These are phyloP conservation scores for Cuculus canorus DNA, from an alignment of 2,797 vertebrate genomes.

Conservation along the genomic window DNA sequence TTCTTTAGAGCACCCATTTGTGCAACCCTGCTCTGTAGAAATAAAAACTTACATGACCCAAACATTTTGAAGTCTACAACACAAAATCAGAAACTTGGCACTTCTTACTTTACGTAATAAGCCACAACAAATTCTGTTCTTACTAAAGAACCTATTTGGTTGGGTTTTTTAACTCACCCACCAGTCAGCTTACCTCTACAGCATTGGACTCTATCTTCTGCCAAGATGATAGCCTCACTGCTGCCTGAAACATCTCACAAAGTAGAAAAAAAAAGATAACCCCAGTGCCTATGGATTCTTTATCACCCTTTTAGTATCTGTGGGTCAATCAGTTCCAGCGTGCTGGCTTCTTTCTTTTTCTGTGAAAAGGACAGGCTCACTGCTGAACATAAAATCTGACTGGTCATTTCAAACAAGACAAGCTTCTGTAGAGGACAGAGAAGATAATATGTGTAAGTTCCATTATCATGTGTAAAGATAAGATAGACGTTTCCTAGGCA, in stretches of 20 bases:
- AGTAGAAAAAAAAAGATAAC: not conserved
- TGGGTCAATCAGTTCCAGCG: not conserved
- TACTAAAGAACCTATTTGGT: not conserved
- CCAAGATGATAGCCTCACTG: not conserved
- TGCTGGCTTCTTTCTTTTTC: not conserved
- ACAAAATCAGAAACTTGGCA: not conserved
- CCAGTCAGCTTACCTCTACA: not conserved
- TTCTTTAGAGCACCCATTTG: not conserved
- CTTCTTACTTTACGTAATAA: slow-evolving; percentile 1
- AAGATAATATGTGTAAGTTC: not conserved
- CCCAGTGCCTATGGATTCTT: not conserved
- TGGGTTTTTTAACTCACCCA: not conserved
- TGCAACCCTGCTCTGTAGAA: not conserved
- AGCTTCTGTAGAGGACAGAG: not conserved
- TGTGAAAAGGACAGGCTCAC: not conserved
- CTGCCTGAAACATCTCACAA: not conserved
- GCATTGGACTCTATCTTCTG: not conserved
- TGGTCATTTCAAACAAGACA: not conserved
- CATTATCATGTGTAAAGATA: not conserved
- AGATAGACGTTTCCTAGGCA: not conserved
- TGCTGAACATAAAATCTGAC: not conserved
- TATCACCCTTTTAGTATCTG: not conserved
- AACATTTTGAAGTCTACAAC: not conserved
- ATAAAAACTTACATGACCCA: not conserved
- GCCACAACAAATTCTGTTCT: not conserved